Base-by-base conservation (phyloP, 2,113 vertebrate genomes). In the Thymallus thymallus region DNA sequence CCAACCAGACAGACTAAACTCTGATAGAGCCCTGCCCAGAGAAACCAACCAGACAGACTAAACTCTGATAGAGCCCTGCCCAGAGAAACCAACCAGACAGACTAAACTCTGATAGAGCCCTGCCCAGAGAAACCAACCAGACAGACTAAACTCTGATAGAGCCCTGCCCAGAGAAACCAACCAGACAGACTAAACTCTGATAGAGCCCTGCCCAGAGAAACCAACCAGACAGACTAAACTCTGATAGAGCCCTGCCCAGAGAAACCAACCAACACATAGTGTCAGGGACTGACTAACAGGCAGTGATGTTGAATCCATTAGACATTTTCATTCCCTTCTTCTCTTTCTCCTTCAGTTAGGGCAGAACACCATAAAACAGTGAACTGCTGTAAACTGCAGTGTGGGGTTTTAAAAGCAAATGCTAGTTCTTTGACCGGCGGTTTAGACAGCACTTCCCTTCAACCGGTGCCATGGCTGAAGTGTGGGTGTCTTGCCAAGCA, bases 101-200 rank as follows among this genome's bases (percentile, higher is more conserved):
- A 73, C 56, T 71, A 58, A 76, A 46, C 67, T 64, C 69, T 55
- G 45, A 73, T n/a, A n/a, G 26, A 22, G 55, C 12, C 6, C 20
- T 12, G 26, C 18, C 48, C 77, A 68, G 2, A 56, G 26, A 24
- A 66, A 16, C 35, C 35, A 10, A n/a, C n/a, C 30, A 72, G 69
- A 64, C 9, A 62, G 56, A 73, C 56, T 71, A 58, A 76, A 46
- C 67, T 64, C 69, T 55, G 45, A 73, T n/a, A n/a, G 26, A 22
- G 55, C 12, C 6, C 20, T 12, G 26, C 18, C 48, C 77, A 68
- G 2, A 56, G 26, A 24, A 66, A 16, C 35, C 35, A 10, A n/a
- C n/a, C 30, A 72, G 69, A 64, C 9, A 62, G 56, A 73, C 56
- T 71, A 58, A 76, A 46, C 67, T 64, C 69, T 55, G 45, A 73